Evolutionary conservation across 1,140 invertebrate genomes (phyloP), one percentile per base, ranked within the genome.

Genomic region (Ptiloglossa arizonensis): DNA sequence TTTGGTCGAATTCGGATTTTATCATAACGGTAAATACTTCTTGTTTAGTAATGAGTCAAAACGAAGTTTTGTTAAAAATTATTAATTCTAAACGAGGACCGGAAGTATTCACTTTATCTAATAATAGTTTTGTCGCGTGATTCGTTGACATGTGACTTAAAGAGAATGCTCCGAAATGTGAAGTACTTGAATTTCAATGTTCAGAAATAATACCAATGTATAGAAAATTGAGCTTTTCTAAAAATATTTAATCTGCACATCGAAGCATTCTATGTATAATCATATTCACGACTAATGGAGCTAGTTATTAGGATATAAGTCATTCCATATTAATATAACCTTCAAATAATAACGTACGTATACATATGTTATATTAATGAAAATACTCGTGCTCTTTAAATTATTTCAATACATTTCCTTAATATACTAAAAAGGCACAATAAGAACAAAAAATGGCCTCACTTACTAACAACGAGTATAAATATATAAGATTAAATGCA

Each of bases 101-200:
- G 38, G 19, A 44, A 56, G 9, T 35, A 8, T 19, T 15, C 15
- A 74, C 13, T 64, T 44, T 38, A 41, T 57, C 19, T 75, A 57
- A 67, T 54, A 54, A 74, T 74, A 57, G 32, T 27, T 54, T 6
- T 1, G 17, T 68, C 52, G 11, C 29, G 63, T 75, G 52, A 75
- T 44, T 19, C 52, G 2, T 56, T n/a, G 22, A 68, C 17, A 59
- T 11, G 17, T 17, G 64, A n/a, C 32, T 68, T 6, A 1, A 17
- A 59, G 69, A 5, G 13, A 59, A 32, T 17, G 13, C 3, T n/a
- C 17, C 6, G 19, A n/a, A 24, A 6, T 27, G 2, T 13, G 5
- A 2, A 32, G 5, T 17, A 24, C 1, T 44, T 44, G 9, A n/a
- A 8, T 15, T 13, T 11, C 24, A 0, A 41, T 48, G n/a, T 24